Evolutionary conservation across 1,140 invertebrate genomes (phyloP), one percentile per base, ranked within the genome.

Genomic region (Dreissena polymorpha): DNA sequence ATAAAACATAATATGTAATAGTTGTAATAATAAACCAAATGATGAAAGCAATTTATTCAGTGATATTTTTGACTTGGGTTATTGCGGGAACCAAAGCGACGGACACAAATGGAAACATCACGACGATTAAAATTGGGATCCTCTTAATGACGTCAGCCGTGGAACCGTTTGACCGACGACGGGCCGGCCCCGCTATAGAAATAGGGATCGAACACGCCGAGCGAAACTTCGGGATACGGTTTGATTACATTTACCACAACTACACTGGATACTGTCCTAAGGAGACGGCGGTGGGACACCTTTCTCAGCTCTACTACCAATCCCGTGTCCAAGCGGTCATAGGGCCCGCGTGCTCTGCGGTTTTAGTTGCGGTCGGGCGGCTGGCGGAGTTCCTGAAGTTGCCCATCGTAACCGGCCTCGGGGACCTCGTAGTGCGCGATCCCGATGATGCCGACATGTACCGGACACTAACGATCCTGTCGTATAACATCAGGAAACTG

Each of bases 191-290:
- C 6, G 80, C 80, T 7, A 21, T 83, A 10, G 63, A 67, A 23
- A 74, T 83, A 7, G 80, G 60, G 13, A 74, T 83, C 29, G 80
- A 75, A 13, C 18, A 57, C 39, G 80, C 64, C 6, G 14, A n/a
- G 16, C n/a, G 16, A 7, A 23, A 55, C 21, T 74, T 67, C 74
- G 80, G 80, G 21, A 70, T 83, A 13, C 67, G 55, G 16, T 83
- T 83, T 57, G 80, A 83, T 3, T 51, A 60, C 14, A 23, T 83
- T 21, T 83, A 75, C 57, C 80, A 83, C 60, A 83, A 74, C 55
- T 83, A 83, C 67, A 75, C 71, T 3, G 80, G 80, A 21, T 75
- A 68, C 67, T 83, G 80, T 60, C 80, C 80, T 0, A 83, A 83
- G 49, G 71, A 83, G 39, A 68, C 18, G 12, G 72, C 29, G 7